Conservation (phyloP, 2,113 vertebrate species). For the Oxygymnocypris stewartii region DNA sequence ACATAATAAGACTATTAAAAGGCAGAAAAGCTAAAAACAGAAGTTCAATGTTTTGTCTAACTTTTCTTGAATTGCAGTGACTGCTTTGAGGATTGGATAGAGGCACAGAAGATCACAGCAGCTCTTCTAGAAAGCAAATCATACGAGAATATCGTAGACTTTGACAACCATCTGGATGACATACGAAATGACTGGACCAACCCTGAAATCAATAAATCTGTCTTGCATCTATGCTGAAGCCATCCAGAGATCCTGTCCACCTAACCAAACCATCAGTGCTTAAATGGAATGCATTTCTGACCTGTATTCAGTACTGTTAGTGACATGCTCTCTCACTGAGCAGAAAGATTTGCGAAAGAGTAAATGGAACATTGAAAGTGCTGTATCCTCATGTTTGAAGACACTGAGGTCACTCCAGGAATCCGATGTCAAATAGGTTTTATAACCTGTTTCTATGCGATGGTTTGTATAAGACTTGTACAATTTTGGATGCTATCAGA, state of each 20-base stretch:
- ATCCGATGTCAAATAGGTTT: conserved; percentile 6
- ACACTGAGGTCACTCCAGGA: background rate
- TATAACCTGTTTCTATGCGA: conserved; percentile 42
- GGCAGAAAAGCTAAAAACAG: background rate
- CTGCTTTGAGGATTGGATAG: conserved; percentile 91
- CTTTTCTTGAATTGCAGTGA: conserved; percentile 74
- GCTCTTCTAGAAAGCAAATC: conserved; percentile 88
- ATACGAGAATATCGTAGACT: conserved; percentile 92
- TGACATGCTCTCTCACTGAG: conserved; percentile 50
- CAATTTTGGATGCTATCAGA: background rate
- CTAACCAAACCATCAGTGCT: conserved; percentile 50
- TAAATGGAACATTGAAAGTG: conserved; percentile 42
- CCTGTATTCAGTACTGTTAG: conserved; percentile 18
- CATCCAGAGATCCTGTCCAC: conserved; percentile 29
- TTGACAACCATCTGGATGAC: conserved; percentile 97
- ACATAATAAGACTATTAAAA: background rate
- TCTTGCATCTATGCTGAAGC: conserved; percentile 89
- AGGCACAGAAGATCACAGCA: conserved; percentile 89
- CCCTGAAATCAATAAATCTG: conserved; percentile 94
- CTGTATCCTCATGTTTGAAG: conserved; percentile 14
- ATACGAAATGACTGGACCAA: conserved; percentile 98
- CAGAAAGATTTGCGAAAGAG: conserved; percentile 55
- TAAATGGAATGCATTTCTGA: conserved; percentile 39
- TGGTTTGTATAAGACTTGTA: conserved; percentile 52
- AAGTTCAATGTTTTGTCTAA: background rate